Evolutionary conservation across 1,140 invertebrate species (phyloP).

Genomic region (Achroia grisella): DNA sequence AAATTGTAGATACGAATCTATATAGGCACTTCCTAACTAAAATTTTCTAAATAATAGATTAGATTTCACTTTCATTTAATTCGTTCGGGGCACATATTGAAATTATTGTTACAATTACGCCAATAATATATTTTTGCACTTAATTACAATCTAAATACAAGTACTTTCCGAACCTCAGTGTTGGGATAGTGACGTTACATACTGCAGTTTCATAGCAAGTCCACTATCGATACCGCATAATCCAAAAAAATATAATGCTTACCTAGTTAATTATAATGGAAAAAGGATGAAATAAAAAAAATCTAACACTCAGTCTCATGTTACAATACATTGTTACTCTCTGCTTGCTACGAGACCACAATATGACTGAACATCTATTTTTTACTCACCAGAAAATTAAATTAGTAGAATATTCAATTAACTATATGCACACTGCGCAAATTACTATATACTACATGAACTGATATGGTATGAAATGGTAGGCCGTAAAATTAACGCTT

Average conservation of each 20-base stretch:
- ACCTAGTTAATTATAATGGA: too few species aligned
- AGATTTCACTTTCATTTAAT: background rate
- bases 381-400: slow-evolving; percentile 23
- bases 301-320: slow-evolving; percentile 14
- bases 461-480: too few species aligned
- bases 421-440: too few species aligned
- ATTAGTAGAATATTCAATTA: too few species aligned
- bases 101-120: slow-evolving; percentile 8
- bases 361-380: slow-evolving; percentile 10
- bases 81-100: slow-evolving; percentile 1
- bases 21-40: slow-evolving; percentile 32
- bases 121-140: slow-evolving; percentile 22
- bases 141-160: slow-evolving; percentile 34
- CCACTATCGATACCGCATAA: too few species aligned
- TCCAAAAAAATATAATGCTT: too few species aligned
- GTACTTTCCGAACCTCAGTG: slow-evolving; percentile 21
- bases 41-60: slow-evolving; percentile 12
- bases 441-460: too few species aligned
- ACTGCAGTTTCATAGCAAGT: slow-evolving; percentile 20
- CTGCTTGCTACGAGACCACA: slow-evolving; percentile 16
- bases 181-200: background rate
- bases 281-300: background rate
- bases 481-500: too few species aligned
- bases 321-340: slow-evolving; percentile 12
- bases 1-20: slow-evolving; percentile 17